Conservation (phyloP, 2,888 invertebrate species). For the Diogma glabrata region DNA sequence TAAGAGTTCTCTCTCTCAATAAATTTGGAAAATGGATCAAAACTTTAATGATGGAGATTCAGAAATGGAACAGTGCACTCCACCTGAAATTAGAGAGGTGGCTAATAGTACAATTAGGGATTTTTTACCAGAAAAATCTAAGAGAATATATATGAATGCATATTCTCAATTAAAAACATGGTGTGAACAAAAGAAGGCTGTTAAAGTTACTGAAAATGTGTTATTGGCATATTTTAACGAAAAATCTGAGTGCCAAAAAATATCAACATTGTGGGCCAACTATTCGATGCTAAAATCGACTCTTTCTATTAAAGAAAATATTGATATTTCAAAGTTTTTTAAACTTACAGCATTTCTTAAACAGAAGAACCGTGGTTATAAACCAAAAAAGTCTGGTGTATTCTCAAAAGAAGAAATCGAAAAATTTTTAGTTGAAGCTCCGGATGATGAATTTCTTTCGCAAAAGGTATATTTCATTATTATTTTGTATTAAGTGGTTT, state of each 20-base stretch:
- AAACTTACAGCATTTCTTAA: neutral
- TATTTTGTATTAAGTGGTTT: no score
- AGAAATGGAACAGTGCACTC: no score
- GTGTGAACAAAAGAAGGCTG: no score
- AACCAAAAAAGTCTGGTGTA: neutral
- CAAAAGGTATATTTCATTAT: no score
- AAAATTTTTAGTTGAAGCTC: neutral
- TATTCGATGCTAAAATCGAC: neutral
- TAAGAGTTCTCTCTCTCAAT: no score
- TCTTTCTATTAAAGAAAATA: neutral
- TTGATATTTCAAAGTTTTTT: neutral
- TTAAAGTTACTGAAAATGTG: neutral
- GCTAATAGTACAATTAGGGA: no score
- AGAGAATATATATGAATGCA: no score
- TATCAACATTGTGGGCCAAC: conserved; percentile 1
- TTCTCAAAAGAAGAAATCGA: neutral
- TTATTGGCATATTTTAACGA: neutral
- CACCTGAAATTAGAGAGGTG: no score
- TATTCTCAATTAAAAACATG: no score
- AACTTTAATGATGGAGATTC: no score
- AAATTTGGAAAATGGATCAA: no score
- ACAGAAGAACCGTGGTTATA: neutral
- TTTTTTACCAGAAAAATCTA: no score
- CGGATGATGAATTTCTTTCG: neutral
- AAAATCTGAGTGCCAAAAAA: neutral